A percentile compares a stretch with the other conserved stretches of the same genome.
Evolutionary conservation across 2,113 vertebrate genomes (phyloP).

Genomic region (Chroicocephalus ridibundus): DNA sequence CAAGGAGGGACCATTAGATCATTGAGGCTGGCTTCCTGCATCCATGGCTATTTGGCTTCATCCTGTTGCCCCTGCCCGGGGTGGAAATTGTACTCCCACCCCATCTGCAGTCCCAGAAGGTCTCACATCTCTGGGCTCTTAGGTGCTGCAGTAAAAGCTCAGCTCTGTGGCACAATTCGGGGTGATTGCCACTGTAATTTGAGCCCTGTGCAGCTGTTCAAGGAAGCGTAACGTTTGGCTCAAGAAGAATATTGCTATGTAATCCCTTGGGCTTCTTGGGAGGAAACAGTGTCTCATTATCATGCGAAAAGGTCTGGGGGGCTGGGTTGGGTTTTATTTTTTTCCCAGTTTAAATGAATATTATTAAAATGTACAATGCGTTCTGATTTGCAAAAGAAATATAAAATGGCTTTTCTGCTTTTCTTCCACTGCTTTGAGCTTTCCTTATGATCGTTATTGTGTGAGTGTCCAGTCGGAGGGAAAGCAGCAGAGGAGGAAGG

Average conservation of each 20-base stretch:
- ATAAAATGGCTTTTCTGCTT: background rate
- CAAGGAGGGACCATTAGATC: background rate
- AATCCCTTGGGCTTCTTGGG: background rate
- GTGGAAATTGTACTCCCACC: background rate
- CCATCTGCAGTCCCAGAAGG: background rate
- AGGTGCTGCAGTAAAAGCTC: background rate
- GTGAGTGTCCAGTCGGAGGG: background rate
- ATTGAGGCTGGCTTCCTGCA: background rate
- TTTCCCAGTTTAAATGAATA: background rate
- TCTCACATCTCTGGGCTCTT: background rate
- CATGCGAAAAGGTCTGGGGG: background rate
- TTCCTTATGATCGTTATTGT: fast-evolving
- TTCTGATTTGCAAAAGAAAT: background rate
- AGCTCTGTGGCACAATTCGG: background rate
- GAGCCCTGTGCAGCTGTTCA: background rate
- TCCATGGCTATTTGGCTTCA: background rate
- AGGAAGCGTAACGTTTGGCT: background rate
- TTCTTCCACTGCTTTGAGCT: background rate
- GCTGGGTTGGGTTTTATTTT: background rate
- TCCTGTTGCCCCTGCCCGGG: background rate
- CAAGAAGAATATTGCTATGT: background rate
- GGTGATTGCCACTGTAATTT: background rate
- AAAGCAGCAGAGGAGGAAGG: background rate
- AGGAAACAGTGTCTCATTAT: conserved; percentile 2
- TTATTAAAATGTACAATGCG: background rate